Base-by-base conservation (phyloP, 2,888 invertebrate genomes). In the Thymelicus lineola region DNA sequence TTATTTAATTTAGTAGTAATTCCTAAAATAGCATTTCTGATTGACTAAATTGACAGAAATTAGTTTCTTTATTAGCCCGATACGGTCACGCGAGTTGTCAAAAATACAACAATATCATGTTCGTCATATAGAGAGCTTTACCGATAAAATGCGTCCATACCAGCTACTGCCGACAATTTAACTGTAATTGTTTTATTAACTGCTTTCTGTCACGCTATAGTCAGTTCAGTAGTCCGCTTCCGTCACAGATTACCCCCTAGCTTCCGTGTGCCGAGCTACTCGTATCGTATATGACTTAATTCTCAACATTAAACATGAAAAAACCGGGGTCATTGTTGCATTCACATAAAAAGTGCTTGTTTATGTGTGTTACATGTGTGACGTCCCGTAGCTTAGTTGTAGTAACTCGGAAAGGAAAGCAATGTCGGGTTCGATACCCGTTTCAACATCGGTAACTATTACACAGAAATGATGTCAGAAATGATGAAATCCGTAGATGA, bases 131-230 rank as follows among this genome's bases (percentile, higher is more conserved):
- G 28, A 36, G 45, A 20, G 46, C 36, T 46, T 68, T 82, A 81
- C 82, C 84, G 82, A 88, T 87, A 78, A 86, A 86, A 80, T 80
- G 79, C 76, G 77, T 71, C 78, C 80, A 77, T 86, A 84, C 85
- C 80, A 79, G 82, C 87, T 89, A 86, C 82, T 77, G 83, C 79
- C 79, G 86, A 85, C 85, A 85, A 87, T 88, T 90, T 86, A 7
- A 88, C 85, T 79, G 82, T 87, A 89, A 89, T 89, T 85, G 87
- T 84, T 86, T 80, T 79, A 82, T 84, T 90, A 87, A 90, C 86
- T 85, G 83, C 81, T 73, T 71, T 70, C 74, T 75, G 79, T 75
- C 88, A 89, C 83, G 88, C 87, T 65, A 87, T n/a, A 66, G 59
- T n/a, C 53, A 28, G 28, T 28, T 28, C 28, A 28, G 28, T n/a